phyloP scores from a whole-genome alignment of 2,888 invertebrate species.

The Tyria jacobaeae region DNA sequence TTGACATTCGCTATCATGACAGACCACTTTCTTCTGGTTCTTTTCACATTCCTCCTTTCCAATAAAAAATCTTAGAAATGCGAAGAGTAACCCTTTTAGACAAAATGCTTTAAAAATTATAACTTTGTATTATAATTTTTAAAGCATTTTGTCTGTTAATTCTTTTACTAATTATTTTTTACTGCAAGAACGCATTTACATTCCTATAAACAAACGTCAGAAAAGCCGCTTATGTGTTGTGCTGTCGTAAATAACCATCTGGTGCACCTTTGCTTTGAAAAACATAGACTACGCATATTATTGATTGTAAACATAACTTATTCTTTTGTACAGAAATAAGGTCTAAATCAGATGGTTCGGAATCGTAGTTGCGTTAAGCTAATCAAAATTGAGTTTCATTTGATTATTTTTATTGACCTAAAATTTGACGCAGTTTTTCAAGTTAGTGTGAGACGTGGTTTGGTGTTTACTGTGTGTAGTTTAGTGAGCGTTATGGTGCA shows the following conservation, averaged over 20 bases:
- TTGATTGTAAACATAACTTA: conserved; percentile 7
- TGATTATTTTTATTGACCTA: too few species aligned
- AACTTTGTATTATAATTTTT: too few species aligned
- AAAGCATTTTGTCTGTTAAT: too few species aligned
- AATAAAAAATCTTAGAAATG: too few species aligned
- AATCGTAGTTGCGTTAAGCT: background rate
- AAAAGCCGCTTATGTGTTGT: conserved; percentile 27
- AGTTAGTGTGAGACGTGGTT: background rate
- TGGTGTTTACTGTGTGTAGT: background rate
- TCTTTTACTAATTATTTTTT: conserved; percentile 7
- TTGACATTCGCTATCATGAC: too few species aligned
- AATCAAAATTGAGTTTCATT: background rate
- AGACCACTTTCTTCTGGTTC: too few species aligned
- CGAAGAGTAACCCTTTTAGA: too few species aligned
- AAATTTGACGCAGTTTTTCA: background rate
- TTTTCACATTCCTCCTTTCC: too few species aligned
- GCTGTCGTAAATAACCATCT: conserved; percentile 32
- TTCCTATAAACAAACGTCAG: conserved; percentile 10
- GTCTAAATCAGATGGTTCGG: conserved; percentile 8
- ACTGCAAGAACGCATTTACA: conserved; percentile 10
- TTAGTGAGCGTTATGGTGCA: conserved; percentile 35
- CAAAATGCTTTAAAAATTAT: too few species aligned
- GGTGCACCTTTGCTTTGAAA: conserved; percentile 22
- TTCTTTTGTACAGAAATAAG: conserved; percentile 10
- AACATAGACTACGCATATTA: conserved; percentile 14